Evolutionary conservation across 2,113 vertebrate genomes (phyloP).

Genomic region (Cephalopterus ornatus): DNA sequence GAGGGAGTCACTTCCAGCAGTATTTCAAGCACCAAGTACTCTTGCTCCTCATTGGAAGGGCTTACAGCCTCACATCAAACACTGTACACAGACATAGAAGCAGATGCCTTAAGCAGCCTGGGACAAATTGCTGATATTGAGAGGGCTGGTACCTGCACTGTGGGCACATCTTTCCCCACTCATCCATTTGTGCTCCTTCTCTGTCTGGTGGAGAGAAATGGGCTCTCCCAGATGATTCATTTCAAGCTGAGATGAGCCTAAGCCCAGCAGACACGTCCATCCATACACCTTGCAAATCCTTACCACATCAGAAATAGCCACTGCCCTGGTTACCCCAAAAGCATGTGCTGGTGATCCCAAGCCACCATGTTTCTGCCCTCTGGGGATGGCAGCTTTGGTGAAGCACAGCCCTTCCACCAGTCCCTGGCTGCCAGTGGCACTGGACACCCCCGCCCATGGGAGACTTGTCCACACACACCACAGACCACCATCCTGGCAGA

Average conservation of each 20-base stretch:
- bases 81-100: not conserved
- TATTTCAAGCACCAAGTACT: not conserved
- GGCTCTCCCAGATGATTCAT: not conserved
- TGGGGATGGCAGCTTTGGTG: not conserved
- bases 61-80: not conserved
- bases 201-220: not conserved
- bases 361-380: not conserved
- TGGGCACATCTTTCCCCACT: not conserved
- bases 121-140: not conserved
- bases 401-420: not conserved
- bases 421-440: not conserved
- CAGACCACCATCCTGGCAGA: fast-evolving
- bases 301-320: not conserved
- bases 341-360: not conserved
- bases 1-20: not conserved
- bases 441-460: fast-evolving
- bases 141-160: not conserved
- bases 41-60: not conserved
- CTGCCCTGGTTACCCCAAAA: not conserved
- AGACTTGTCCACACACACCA: fast-evolving
- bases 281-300: not conserved
- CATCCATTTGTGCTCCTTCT: not conserved
- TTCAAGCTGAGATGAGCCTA: not conserved
- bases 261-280: not conserved
- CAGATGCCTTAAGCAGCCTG: not conserved